phyloP scores from a whole-genome alignment of 2,888 invertebrate species.

The Folsomia candida region DNA sequence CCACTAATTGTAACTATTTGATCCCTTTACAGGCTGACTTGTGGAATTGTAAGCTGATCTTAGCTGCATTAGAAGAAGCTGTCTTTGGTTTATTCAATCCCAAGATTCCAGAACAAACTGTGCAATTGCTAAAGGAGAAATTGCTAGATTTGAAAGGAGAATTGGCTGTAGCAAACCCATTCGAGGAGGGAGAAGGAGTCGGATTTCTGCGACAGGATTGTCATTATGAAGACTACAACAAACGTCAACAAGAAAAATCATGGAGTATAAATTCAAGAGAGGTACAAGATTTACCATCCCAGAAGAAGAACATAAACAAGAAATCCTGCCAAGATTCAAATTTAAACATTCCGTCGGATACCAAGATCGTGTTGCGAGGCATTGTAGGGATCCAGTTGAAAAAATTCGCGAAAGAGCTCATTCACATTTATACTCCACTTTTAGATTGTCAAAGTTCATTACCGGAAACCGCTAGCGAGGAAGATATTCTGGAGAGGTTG shows the following conservation, averaged over 20 bases:
- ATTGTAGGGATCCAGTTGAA: conserved; percentile 27
- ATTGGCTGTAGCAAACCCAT: conserved; percentile 6
- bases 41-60: conserved; percentile 34
- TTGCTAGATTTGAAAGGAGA: conserved; percentile 16
- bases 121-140: conserved; percentile 25
- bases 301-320: neutral
- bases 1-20: too few species aligned
- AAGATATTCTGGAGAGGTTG: conserved; percentile 4
- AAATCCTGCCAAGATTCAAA: too few species aligned
- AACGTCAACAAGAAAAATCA: neutral
- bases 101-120: conserved; percentile 23
- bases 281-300: neutral
- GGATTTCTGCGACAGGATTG: neutral
- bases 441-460: conserved; percentile 13
- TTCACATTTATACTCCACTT: conserved; percentile 17
- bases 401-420: conserved; percentile 17
- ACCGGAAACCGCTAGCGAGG: neutral
- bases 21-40: conserved; percentile 32
- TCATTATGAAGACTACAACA: neutral
- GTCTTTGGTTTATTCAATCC: conserved; percentile 26
- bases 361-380: conserved; percentile 15
- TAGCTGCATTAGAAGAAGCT: conserved; percentile 28
- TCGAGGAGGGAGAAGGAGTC: conserved; percentile 5
- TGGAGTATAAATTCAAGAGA: neutral
- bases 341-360: neutral